Percentiles rank a stretch among this genome's conserved stretches.
phyloP scores from a whole-genome alignment of 2,888 invertebrate genomes.

The Seira sanloemensis region DNA sequence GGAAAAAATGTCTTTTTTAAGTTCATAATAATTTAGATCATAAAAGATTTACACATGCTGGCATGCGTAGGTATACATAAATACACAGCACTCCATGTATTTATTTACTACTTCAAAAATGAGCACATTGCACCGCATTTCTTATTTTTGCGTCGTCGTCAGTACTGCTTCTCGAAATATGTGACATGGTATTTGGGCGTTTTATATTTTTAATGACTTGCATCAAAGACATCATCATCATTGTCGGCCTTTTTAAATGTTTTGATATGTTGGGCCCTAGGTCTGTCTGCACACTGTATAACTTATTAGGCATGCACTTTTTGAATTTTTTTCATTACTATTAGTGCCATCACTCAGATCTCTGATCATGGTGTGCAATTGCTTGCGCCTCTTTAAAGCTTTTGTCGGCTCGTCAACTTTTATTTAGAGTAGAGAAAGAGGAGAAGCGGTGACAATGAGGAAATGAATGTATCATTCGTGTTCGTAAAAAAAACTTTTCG shows the following conservation, averaged over 20 bases:
- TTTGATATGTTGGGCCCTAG: background rate
- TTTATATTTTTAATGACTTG: background rate
- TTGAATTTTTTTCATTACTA: background rate
- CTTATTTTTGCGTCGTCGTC: too few species aligned
- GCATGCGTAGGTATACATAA: background rate
- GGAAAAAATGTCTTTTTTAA: slow-evolving; percentile 14
- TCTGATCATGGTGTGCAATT: background rate
- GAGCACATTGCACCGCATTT: too few species aligned
- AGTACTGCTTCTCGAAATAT: too few species aligned
- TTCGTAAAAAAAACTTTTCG: background rate
- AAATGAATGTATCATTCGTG: slow-evolving; percentile 39
- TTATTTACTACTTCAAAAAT: background rate
- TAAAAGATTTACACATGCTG: background rate
- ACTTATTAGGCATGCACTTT: background rate
- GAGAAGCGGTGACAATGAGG: slow-evolving; percentile 59
- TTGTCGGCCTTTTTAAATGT: background rate
- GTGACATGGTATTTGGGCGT: background rate
- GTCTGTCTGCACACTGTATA: too few species aligned
- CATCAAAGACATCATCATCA: background rate
- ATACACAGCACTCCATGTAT: too few species aligned
- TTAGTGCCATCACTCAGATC: background rate
- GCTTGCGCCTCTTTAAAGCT: slow-evolving; percentile 23
- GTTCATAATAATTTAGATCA: slow-evolving; percentile 12
- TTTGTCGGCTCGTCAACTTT: slow-evolving; percentile 45
- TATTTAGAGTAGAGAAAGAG: slow-evolving; percentile 25